A percentile compares a stretch with the other conserved stretches of the same genome.
phyloP scores from a whole-genome alignment of 2,888 invertebrate species.

The Plutella xylostella region DNA sequence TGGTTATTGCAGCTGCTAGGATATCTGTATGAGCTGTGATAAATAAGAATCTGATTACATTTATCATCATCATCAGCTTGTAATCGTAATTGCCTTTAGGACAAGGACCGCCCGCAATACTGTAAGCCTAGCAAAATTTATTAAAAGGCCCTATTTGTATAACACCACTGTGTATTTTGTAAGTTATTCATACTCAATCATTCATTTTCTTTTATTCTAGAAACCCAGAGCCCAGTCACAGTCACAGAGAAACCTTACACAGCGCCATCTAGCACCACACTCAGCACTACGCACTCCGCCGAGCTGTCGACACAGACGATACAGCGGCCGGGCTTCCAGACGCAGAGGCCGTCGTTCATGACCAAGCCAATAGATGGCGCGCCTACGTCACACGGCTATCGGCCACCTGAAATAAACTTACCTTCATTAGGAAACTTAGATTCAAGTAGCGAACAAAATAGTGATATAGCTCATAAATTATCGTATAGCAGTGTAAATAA shows the following conservation, averaged over 20 bases:
- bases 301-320: conserved; percentile 43
- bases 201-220: conserved; percentile 33
- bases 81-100: too few species aligned
- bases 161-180: too few species aligned
- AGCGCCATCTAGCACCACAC: conserved; percentile 47
- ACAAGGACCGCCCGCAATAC: too few species aligned
- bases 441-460: conserved; percentile 64
- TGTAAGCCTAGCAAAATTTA: too few species aligned
- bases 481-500: conserved; percentile 67
- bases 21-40: too few species aligned
- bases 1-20: too few species aligned
- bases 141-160: too few species aligned
- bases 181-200: background rate
- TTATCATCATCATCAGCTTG: too few species aligned
- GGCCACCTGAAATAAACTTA: conserved; percentile 59
- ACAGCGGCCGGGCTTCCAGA: conserved; percentile 46
- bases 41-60: too few species aligned
- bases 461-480: conserved; percentile 69
- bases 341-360: conserved; percentile 62
- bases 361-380: conserved; percentile 67
- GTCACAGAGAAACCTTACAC: conserved; percentile 46
- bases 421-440: conserved; percentile 59
- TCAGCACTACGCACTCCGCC: conserved; percentile 32
- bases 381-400: conserved; percentile 47
- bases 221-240: conserved; percentile 35